Base-by-base conservation (phyloP, 2,797 vertebrate genomes). In the Neosilurus hyrtlii region DNA sequence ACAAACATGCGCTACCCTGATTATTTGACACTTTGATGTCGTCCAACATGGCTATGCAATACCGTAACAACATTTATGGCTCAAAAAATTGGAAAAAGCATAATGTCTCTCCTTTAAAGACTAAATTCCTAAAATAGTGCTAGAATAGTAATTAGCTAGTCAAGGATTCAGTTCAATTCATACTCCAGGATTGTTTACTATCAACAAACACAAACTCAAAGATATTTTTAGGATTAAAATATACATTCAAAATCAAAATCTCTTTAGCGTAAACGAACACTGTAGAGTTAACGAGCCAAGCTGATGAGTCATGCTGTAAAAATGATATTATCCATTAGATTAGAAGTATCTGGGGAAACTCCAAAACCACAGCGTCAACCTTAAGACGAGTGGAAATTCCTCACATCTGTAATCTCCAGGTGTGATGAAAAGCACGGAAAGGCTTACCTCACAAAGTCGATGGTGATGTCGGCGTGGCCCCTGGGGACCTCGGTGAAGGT, bases 391-490 rank as follows among this genome's bases (percentile, higher is more conserved):
- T 51, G n/a, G 63, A 79, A 80, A 74, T 70, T 79, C 71, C 81
- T 15, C 37, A 37, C 37, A 65, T 26, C 43, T 83, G 59, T 66
- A 73, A 16, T 22, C 73, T 24, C 56, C 54, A 30, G 30, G 22
- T 18, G 52, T 80, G 70, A 54, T 35, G 61, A 51, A 70, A 56
- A 74, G 15, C 18, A 57, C 10, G 3, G 26, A n/a, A n/a, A 51
- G 56, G 14, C 24, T 92, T 89, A 98, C 97, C 97, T 95, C 2
- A 93, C 94, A 88, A 99, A 99, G 87, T 98, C 96, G 0, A 99
- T 97, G 89, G 93, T 92, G 14, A 99, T 98, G 92, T 99, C 97
- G 0, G 97, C 95, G 1, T 88, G 93, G 70, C 96, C 95, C 16
- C 93, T 91, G 30, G 86, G 92, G 85, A 98, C 90, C 91, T 99